Conservation (phyloP, 2,797 vertebrate genomes). For the Oophaga sylvatica region DNA sequence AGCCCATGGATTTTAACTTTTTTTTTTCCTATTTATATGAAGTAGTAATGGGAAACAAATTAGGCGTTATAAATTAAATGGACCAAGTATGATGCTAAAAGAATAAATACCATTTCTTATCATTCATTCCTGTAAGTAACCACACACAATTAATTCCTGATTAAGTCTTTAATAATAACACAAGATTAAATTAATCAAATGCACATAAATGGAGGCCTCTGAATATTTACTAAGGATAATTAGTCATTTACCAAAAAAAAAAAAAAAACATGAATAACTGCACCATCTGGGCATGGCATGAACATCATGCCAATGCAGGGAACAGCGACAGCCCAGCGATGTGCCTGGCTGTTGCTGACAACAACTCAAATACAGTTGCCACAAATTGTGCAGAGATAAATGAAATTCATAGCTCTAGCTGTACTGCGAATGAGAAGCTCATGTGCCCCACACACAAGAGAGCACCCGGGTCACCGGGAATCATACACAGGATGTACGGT, state of each 20-base stretch:
- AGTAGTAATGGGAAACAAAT: background rate
- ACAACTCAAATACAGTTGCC: constrained; percentile 33
- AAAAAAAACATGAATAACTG: background rate
- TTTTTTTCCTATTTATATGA: background rate
- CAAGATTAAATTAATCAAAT: constrained; percentile 4
- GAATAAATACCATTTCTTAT: background rate
- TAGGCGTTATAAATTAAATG: background rate
- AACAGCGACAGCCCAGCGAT: background rate
- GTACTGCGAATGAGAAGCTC: constrained; percentile 30
- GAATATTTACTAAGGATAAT: constrained; percentile 37
- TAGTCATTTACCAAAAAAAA: constrained; percentile 27
- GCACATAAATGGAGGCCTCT: background rate
- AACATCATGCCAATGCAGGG: constrained; percentile 9
- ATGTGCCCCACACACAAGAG: constrained; percentile 25
- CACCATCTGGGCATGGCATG: constrained; percentile 31
- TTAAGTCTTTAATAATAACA: constrained; percentile 15
- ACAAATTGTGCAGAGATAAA: constrained; percentile 33
- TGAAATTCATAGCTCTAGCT: constrained; percentile 34
- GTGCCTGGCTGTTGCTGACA: constrained; percentile 34
- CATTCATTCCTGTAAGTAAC: constrained; percentile 4
- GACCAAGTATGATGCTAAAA: background rate
- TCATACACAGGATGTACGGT: background rate
- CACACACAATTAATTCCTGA: background rate
- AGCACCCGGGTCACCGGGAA: constrained; percentile 40
- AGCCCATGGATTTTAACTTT: background rate